Evolutionary conservation across 2,113 vertebrate genomes (phyloP), one percentile per base, ranked within the genome.

Genomic region (Oreochromis tanganicae): DNA sequence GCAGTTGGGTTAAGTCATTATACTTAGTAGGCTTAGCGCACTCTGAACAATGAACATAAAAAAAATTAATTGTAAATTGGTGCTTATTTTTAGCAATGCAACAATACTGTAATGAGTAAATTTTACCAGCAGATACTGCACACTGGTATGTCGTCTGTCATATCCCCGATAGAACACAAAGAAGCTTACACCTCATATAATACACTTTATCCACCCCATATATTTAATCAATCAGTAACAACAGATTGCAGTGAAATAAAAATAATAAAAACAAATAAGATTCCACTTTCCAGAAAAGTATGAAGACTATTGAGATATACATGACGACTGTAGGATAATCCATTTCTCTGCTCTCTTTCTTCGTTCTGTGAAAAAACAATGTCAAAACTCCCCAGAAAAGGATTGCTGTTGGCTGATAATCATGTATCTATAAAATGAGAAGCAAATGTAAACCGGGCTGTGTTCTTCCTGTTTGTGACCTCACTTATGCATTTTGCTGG

Each of bases 21-120:
- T 46, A 0, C 41, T 11, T 46, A 46, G 5, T 27, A 73, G 38
- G 13, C 5, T 73, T 73, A 3, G 13, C 13, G 0, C 38, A 16
- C 3, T 73, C 38, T 73, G 38, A 27, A 73, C 21, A 73, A 16
- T 46, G 21, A 73, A 48, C 21, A 73, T 27, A 6, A 43, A 46
- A 21, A 21, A 29, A 46, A 41, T 14, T 48, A 75, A 46, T 0
- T 48, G 41, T 21, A 48, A 0, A 24, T 43, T 21, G 0, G 38
- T 43, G 36, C 12, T 43, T 71, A 24, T 43, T 24, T 43, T 41
- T 71, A 38, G 38, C 36, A 71, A 43, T 71, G 38, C 36, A 71
- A 24, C n/a, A 71, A 14, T 1, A 71, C n/a, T 71, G 7, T 68
- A 66, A 66, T 2, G 63, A 68, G 11, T 68, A 38, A 0, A 38